Base-by-base conservation (phyloP, 2,113 vertebrate species). In the Anarhynchus alexandrinus region DNA sequence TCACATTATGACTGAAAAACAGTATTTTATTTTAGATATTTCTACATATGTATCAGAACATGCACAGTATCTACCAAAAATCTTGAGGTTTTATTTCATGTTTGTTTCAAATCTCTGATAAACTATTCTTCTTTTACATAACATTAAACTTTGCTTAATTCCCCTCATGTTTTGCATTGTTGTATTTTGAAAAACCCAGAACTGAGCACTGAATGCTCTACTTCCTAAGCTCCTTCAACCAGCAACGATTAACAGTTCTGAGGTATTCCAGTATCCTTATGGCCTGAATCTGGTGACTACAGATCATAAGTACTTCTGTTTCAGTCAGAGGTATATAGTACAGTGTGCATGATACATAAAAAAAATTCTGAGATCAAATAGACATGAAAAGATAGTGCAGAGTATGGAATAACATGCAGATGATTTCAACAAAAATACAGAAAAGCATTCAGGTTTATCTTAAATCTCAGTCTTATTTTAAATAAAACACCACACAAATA, bases 401-500 rank as follows among this genome's bases (percentile, higher is more conserved):
- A 52, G 10, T 18, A 40, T 32, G 42, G 27, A 64, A 32, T 54
- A 77, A 64, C 23, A 57, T 15, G 38, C 61, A 92, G 34, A 67
- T 54, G 34, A 81, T 72, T 92, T 57, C 64, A 93, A 73, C 26
- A 64, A 9, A 69, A 45, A 38, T 20, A 42, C 16, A 36, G 36
- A 19, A 79, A 59, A 76, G 27, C 25, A 83, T 45, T 65, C n/a
- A 16, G 8, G n/a, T 58, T 90, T 67, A 38, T 38, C 59, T 72
- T 77, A 52, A 62, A 81, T 62, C 36, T 77, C 61, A 38, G 36
- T 19, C 25, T 40, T 66, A 27, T 15, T 49, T 54, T n/a, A 58
- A n/a, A 42, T 40, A 62, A 42, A 32, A 0, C 3, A 10, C 13
- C 51, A 76, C 12, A 55, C 0, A 0, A 40, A 32, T 59, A 10